phyloP scores from a whole-genome alignment of 2,888 invertebrate species.

The Dryobota labecula region DNA sequence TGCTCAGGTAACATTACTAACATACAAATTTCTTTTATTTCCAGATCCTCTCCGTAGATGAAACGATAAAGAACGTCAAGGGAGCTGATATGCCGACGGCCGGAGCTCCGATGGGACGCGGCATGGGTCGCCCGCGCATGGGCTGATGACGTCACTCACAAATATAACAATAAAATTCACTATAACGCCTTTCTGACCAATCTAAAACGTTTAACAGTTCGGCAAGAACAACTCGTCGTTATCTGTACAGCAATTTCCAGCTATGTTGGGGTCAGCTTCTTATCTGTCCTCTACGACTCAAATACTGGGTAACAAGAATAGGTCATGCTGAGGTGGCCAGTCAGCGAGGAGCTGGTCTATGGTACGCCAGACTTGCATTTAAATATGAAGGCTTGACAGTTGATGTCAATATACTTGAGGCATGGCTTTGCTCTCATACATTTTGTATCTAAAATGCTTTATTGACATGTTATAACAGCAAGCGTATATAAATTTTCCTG shows the following conservation, averaged over 20 bases:
- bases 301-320: too few species aligned
- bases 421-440: too few species aligned
- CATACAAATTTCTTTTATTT: background rate
- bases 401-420: too few species aligned
- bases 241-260: background rate
- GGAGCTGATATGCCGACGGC: constrained; percentile 88
- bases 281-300: background rate
- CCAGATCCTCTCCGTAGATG: constrained; percentile 98
- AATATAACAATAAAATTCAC: background rate
- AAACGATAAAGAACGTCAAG: constrained; percentile 98
- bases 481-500: background rate
- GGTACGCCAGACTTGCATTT: background rate
- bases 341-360: too few species aligned
- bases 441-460: background rate
- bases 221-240: too few species aligned
- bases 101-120: constrained; percentile 88
- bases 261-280: background rate
- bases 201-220: background rate
- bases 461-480: background rate
- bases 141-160: constrained; percentile 71
- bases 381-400: background rate
- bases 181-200: constrained; percentile 40
- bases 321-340: background rate
- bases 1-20: too few species aligned
- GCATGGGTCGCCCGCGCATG: constrained; percentile 94